Conservation (phyloP, 2,797 vertebrate genomes). For the Holocentrus rufus region DNA sequence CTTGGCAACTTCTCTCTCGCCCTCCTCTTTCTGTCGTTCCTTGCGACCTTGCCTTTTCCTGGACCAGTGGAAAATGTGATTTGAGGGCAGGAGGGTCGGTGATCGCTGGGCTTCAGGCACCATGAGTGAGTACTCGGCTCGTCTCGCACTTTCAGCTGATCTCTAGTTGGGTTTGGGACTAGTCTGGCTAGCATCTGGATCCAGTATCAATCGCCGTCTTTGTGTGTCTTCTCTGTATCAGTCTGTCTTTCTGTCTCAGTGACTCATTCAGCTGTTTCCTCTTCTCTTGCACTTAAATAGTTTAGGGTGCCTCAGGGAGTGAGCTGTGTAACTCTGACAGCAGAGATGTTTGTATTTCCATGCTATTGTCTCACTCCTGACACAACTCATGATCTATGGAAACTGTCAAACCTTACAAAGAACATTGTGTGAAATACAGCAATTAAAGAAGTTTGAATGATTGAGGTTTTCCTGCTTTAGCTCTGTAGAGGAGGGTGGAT, state of each 20-base stretch:
- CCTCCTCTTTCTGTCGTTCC: slow-evolving; percentile 36
- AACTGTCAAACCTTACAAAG: background rate
- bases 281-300: background rate
- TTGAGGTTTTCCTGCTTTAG: no score
- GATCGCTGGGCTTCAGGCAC: slow-evolving; percentile 70
- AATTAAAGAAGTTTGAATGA: no score
- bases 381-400: background rate
- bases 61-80: slow-evolving; percentile 78
- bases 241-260: background rate
- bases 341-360: background rate
- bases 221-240: slow-evolving; percentile 21
- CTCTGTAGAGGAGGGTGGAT: no score
- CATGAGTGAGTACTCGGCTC: slow-evolving; percentile 82
- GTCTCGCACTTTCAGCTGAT: slow-evolving; percentile 26
- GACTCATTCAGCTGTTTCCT: slow-evolving; percentile 32
- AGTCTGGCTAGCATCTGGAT: slow-evolving; percentile 34
- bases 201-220: background rate
- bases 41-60: slow-evolving; percentile 57
- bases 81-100: slow-evolving; percentile 60
- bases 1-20: slow-evolving; percentile 35
- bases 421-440: background rate
- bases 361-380: no score
- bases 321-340: background rate
- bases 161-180: slow-evolving; percentile 22
- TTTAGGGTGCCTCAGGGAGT: background rate